A percentile compares a stretch with the other conserved stretches of the same genome.
phyloP scores from a whole-genome alignment of 2,888 invertebrate genomes.

The Erpobdella octoculata region DNA sequence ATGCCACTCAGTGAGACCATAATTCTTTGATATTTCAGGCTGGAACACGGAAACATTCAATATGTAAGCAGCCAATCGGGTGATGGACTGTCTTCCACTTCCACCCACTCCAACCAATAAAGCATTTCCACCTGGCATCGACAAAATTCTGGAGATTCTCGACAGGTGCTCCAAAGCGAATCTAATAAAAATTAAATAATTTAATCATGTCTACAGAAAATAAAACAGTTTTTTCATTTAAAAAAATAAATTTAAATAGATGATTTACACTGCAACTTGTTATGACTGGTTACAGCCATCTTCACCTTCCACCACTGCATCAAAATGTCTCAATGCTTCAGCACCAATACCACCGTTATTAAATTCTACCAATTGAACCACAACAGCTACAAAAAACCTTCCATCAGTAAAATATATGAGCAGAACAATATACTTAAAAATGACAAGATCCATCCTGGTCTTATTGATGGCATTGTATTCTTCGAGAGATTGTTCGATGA shows the following conservation, averaged over 20 bases:
- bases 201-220: neutral
- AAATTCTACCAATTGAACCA: no score
- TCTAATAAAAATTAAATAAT: constrained; percentile 55
- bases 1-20: constrained; percentile 69
- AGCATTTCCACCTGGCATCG: constrained; percentile 70
- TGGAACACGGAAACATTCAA: constrained; percentile 70
- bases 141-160: constrained; percentile 68
- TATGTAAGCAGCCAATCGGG: constrained; percentile 64
- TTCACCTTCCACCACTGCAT: no score
- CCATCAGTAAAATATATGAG: no score
- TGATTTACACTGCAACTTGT: neutral
- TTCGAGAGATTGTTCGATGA: constrained; percentile 61
- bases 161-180: constrained; percentile 78
- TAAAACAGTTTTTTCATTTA: neutral
- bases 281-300: no score
- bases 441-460: constrained; percentile 71
- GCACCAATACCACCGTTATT: no score
- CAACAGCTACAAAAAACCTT: no score
- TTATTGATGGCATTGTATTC: constrained; percentile 75
- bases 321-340: no score
- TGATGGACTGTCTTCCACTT: constrained; percentile 74
- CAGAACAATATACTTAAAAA: constrained; percentile 62
- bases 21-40: constrained; percentile 72
- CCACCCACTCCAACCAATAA: constrained; percentile 76
- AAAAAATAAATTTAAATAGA: neutral